Percentiles rank a stretch among this genome's conserved stretches.
These are phyloP conservation scores for Pagetopsis macropterus DNA, from an alignment of 2,797 vertebrate genomes.

Conservation along the genomic window DNA sequence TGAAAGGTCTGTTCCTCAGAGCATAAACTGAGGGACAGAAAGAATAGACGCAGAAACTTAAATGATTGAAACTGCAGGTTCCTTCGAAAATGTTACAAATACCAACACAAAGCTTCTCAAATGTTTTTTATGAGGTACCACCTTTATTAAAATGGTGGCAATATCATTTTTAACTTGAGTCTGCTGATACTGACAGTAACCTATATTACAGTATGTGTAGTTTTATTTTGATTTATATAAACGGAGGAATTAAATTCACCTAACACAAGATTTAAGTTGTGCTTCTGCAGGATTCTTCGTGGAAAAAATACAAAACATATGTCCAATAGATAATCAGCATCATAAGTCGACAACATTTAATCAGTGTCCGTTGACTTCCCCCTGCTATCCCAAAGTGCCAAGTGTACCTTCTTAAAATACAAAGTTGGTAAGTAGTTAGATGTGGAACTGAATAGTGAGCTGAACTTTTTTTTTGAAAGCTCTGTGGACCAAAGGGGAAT, in stretches of 20 bases:
- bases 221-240: background rate
- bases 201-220: background rate
- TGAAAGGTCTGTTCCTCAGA: slow-evolving; percentile 65
- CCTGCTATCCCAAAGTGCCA: background rate
- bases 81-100: background rate
- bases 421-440: background rate
- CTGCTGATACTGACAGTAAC: background rate
- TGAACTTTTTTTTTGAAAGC: background rate
- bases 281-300: background rate
- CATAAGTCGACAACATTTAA: background rate
- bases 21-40: slow-evolving; percentile 41
- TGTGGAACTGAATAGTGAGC: background rate
- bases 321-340: no score
- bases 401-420: background rate
- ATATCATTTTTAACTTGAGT: background rate
- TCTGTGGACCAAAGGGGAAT: background rate
- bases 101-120: background rate
- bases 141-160: background rate
- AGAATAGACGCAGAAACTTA: slow-evolving; percentile 22
- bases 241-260: background rate
- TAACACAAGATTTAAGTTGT: no score
- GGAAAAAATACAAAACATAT: background rate
- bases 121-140: background rate
- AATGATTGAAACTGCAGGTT: background rate
- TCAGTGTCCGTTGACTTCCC: background rate